A percentile compares a stretch with the other conserved stretches of the same genome.
phyloP scores from a whole-genome alignment of 2,888 invertebrate genomes.

The Tetanocera ferruginea region DNA sequence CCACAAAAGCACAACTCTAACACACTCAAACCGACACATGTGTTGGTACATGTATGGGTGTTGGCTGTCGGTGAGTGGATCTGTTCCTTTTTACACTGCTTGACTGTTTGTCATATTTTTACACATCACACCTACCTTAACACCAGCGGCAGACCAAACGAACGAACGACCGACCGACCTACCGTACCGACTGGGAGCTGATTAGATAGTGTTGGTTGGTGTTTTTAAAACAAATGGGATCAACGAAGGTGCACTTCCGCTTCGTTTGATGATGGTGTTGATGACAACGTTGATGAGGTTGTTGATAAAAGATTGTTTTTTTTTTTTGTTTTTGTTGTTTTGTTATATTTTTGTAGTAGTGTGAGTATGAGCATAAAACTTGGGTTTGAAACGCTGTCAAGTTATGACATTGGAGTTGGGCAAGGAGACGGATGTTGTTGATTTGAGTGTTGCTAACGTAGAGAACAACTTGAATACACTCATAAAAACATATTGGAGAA shows the following conservation, averaged over 20 bases:
- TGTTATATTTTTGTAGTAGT: too few species aligned
- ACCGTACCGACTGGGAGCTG: not conserved
- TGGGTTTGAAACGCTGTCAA: too few species aligned
- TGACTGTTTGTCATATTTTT: not conserved
- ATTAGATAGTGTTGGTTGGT: not conserved
- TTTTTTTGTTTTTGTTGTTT: too few species aligned
- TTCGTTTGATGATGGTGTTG: constrained; percentile 18
- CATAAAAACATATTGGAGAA: too few species aligned
- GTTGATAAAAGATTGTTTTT: too few species aligned
- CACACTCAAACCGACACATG: not conserved
- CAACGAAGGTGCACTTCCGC: constrained; percentile 26
- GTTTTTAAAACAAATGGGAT: constrained; percentile 18
- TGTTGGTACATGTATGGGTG: not conserved
- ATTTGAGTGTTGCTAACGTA: too few species aligned
- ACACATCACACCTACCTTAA: not conserved
- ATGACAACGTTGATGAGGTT: constrained; percentile 15
- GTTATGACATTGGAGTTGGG: too few species aligned
- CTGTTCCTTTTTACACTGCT: constrained; percentile 9
- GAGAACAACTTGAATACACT: too few species aligned
- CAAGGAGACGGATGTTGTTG: too few species aligned
- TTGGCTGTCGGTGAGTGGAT: not conserved
- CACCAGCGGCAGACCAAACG: not conserved
- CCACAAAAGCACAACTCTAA: not conserved
- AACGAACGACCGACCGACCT: not conserved
- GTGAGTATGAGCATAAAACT: too few species aligned